These are phyloP conservation scores for Lamproptera curius DNA, from an alignment of 2,888 invertebrate genomes.

Conservation along the genomic window DNA sequence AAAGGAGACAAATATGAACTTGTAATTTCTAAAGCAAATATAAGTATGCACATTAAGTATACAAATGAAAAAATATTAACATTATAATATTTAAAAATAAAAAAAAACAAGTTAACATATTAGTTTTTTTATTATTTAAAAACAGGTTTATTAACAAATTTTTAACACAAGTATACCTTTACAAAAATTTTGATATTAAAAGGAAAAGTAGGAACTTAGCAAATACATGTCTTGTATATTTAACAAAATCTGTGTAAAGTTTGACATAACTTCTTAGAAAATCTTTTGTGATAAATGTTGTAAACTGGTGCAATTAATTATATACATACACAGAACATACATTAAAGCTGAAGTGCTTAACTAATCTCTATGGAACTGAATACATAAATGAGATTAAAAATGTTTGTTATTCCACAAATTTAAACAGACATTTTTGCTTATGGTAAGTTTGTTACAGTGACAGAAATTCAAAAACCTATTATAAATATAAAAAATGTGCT, in stretches of 20 bases:
- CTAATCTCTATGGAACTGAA: neutral
- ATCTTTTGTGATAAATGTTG: neutral
- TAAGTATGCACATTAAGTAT: no score
- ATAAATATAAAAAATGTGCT: neutral
- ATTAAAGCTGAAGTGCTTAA: neutral
- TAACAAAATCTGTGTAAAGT: neutral
- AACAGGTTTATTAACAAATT: conserved; percentile 2
- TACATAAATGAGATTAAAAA: neutral
- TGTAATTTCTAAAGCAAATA: no score
- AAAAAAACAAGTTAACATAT: neutral
- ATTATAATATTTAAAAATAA: no score
- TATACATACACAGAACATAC: neutral
- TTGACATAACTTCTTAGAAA: neutral
- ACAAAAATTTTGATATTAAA: conserved; percentile 4
- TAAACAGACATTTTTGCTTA: neutral
- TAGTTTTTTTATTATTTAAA: neutral
- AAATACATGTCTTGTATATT: neutral
- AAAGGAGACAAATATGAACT: no score
- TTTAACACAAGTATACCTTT: neutral
- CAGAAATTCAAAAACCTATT: neutral
- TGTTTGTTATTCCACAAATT: neutral
- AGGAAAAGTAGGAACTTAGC: conserved; percentile 4
- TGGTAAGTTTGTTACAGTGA: neutral
- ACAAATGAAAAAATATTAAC: no score
- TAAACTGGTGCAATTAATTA: neutral